Evolutionary conservation across 1,140 invertebrate genomes (phyloP).

Genomic region (Drosophila trapezifrons): DNA sequence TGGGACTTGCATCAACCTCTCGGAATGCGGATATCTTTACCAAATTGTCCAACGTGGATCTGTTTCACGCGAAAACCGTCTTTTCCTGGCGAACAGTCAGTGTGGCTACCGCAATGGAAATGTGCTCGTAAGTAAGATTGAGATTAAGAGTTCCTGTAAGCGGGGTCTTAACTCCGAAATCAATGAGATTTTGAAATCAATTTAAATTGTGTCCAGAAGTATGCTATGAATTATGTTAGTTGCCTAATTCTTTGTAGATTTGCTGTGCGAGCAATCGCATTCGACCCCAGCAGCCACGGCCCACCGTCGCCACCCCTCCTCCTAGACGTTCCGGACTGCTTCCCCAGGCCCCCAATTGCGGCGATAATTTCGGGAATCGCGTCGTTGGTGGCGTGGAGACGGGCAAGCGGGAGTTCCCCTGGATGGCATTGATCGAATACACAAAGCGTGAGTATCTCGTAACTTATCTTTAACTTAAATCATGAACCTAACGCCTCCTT

Average conservation of each 20-base stretch:
- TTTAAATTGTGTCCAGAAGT: too few relatives aligned
- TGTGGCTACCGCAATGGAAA: constrained; percentile 60
- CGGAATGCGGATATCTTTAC: constrained; percentile 54
- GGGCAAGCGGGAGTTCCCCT: constrained; percentile 88
- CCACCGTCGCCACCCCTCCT: neutral
- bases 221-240: too few relatives aligned
- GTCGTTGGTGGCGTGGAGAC: constrained; percentile 87
- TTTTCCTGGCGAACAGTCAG: constrained; percentile 50
- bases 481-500: neutral
- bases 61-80: constrained; percentile 31
- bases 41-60: constrained; percentile 31
- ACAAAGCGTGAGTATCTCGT: constrained; percentile 62
- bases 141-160: neutral
- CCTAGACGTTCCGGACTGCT: constrained; percentile 34
- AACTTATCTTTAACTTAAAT: fast-evolving
- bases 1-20: constrained; percentile 60
- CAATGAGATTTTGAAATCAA: neutral
- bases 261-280: constrained; percentile 60
- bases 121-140: constrained; percentile 54
- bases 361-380: constrained; percentile 84
- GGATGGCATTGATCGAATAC: constrained; percentile 87
- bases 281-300: constrained; percentile 10
- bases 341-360: constrained; percentile 62
- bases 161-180: too few relatives aligned
- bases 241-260: constrained; percentile 36